A percentile compares a stretch with the other conserved stretches of the same genome.
phyloP scores from a whole-genome alignment of 2,888 invertebrate genomes.

The Ischnura elegans region DNA sequence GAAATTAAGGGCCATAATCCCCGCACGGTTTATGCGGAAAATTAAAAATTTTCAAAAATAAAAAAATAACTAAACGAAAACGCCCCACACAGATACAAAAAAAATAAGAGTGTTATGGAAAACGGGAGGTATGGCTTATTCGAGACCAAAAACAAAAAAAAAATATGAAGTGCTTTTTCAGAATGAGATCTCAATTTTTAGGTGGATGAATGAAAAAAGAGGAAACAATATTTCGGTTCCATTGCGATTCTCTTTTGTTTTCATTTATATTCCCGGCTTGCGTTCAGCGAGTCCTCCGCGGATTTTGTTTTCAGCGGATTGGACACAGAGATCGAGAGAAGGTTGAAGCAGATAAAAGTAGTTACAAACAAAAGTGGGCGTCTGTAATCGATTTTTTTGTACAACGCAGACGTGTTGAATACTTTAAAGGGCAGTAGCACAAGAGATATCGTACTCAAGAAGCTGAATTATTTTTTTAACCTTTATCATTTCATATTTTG shows the following conservation, averaged over 20 bases:
- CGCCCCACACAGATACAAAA: background rate
- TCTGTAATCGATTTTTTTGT: background rate
- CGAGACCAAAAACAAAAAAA: background rate
- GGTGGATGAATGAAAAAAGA: background rate
- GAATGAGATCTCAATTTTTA: background rate
- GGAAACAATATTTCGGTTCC: slow-evolving; percentile 11
- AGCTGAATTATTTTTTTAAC: background rate
- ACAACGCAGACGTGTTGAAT: background rate
- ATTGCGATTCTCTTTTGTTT: slow-evolving; percentile 18
- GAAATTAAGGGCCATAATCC: slow-evolving; percentile 59
- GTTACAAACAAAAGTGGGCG: background rate
- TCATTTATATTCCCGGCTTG: background rate
- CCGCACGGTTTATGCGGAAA: slow-evolving; percentile 57
- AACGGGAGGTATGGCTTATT: background rate
- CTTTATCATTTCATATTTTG: too few relatives aligned
- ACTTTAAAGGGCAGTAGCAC: background rate
- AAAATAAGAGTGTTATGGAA: background rate
- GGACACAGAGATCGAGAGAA: background rate
- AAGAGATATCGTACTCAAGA: background rate
- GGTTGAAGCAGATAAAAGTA: background rate
- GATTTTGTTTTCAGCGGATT: background rate
- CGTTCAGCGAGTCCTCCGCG: slow-evolving; percentile 6
- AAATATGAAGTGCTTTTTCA: background rate
- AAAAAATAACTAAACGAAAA: too few relatives aligned
- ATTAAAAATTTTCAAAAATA: slow-evolving; percentile 14